These are phyloP conservation scores for Corythornis vintsioides DNA, from an alignment of 2,113 vertebrate species.

Conservation along the genomic window DNA sequence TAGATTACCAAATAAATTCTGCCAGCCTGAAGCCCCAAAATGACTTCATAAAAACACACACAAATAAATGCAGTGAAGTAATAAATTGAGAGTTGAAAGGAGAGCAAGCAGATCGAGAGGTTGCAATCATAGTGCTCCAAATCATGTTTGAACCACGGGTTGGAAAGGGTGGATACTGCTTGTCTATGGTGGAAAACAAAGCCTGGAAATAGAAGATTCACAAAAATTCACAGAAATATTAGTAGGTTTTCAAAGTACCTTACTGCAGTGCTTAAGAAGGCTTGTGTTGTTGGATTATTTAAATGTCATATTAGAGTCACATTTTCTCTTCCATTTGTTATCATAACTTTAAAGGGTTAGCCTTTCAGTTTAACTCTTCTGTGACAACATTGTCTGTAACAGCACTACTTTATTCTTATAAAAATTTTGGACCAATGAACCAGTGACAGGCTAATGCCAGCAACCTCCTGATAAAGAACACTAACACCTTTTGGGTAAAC, in stretches of 20 bases:
- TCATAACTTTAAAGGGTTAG: not conserved
- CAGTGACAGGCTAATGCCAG: not conserved
- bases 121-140: not conserved
- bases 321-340: not conserved
- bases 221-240: not conserved
- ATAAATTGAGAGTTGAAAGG: not conserved
- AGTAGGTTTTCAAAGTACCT: not conserved
- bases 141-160: not conserved
- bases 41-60: not conserved
- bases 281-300: not conserved
- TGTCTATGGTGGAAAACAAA: not conserved
- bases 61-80: not conserved
- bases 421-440: not conserved
- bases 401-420: not conserved
- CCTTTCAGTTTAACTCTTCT: not conserved
- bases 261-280: not conserved
- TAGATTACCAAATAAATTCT: not conserved
- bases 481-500: not conserved
- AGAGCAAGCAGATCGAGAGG: not conserved
- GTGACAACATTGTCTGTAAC: not conserved
- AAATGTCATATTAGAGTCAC: not conserved
- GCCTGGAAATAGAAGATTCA: not conserved
- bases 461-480: not conserved
- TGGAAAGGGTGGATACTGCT: not conserved
- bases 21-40: not conserved